Evolutionary conservation across 1,140 invertebrate species (phyloP), one percentile per base, ranked within the genome.

Genomic region (Melipona quadrifasciata): DNA sequence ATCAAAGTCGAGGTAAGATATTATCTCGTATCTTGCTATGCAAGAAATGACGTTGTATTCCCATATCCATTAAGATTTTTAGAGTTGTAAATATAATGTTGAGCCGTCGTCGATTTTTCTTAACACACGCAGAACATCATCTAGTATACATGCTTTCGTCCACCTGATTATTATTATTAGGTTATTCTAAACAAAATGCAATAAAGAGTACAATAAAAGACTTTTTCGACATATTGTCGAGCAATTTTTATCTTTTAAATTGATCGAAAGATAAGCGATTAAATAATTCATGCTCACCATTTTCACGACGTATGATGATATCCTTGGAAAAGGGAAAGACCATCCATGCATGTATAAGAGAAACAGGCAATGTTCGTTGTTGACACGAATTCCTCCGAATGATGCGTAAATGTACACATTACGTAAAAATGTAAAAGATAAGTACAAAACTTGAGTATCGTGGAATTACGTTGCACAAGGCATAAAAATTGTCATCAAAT

Each of bases 141-240:
- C 5, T 31, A 21, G 47, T 27, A 1, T n/a, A 55, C 47, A 39
- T 53, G 10, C 31, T 81, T 77, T 58, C n/a, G 17, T 55, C n/a
- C 12, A 34, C 6, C 1, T 19, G 8, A 61, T 58, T 61, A 76
- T 34, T 61, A 76, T 34, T 11, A 71, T 51, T 47, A 31, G 24
- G 11, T 27, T 47, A 55, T 67, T 67, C 12, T 12, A 64, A 64
- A 55, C 24, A 64, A 53, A 64, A 34, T 39, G 81, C 64, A 70
- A 57, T 83, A 83, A 78, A 67, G n/a, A 58, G 58, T 34, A 83
- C 57, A 55, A 83, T 61, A 83, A 77, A 78, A 77, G 73, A 77
- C 72, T 75, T 72, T 10, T 31, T 81, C 19, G 39, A 24, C 27
- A 64, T 47, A 21, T 24, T 34, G 21, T 79, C 19, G 53, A 71